Conservation (phyloP, 2,113 vertebrate species). For the Rhodinocichla rosea region DNA sequence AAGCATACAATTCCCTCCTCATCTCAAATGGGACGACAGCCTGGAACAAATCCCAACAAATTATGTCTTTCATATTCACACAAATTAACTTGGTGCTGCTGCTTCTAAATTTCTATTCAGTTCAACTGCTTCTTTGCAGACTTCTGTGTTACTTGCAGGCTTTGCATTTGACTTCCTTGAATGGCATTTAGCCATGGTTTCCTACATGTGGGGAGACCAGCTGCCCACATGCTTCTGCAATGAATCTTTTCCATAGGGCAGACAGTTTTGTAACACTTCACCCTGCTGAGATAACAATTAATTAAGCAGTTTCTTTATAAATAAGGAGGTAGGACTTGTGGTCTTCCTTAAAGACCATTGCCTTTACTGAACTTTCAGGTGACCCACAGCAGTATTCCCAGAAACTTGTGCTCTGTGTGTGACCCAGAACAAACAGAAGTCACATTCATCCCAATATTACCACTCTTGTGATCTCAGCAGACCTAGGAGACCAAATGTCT, state of each 20-base stretch:
- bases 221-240: background rate
- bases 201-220: background rate
- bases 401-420: background rate
- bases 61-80: background rate
- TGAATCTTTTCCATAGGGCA: background rate
- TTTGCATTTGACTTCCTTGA: background rate
- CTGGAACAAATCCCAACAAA: background rate
- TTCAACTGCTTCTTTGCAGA: background rate
- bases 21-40: background rate
- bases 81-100: background rate
- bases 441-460: rapidly evolving
- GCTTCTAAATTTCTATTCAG: background rate
- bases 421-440: background rate
- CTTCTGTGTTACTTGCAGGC: background rate
- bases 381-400: background rate
- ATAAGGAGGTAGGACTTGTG: background rate
- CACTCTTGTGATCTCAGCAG: background rate
- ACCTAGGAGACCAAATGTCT: background rate
- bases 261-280: background rate
- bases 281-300: background rate
- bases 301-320: background rate
- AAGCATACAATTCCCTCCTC: background rate
- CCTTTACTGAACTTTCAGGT: background rate
- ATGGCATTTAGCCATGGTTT: background rate
- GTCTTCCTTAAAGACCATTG: background rate